Evolutionary conservation across 2,113 vertebrate species (phyloP), one percentile per base, ranked within the genome.

Genomic region (Acinonyx jubatus): DNA sequence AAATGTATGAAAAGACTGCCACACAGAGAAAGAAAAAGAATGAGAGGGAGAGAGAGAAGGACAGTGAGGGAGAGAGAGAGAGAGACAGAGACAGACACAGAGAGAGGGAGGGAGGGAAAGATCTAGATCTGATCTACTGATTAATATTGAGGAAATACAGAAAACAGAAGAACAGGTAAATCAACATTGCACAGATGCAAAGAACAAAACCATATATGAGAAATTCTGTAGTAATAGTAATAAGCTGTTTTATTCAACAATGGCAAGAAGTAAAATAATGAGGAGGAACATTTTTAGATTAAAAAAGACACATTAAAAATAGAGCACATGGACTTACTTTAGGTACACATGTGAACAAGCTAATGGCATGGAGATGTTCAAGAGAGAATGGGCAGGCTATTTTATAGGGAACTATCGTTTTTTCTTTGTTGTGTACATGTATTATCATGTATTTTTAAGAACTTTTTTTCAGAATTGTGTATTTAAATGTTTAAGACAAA

Each of bases 41-140:
- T 18, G 5, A 15, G 2, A 16, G 29, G 6, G 1, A n/a, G n/a
- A 36, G 19, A 1, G 13, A 1, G 2, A 4, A 0, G 38, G 4
- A 8, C 50, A 41, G 7, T 1, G 8, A 38, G 18, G 21, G 2
- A 3, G 1, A 14, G 5, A 15, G 5, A 15, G 6, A 8, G 25
- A 21, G 16, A 31, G 33, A 1, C 9, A 66, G 45, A 27, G 12
- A 1, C 38, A 38, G 7, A 5, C 4, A 38, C 12, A 21, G 2
- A 3, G 1, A 19, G 6, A 7, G 23, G 15, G 29, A 31, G 16
- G 31, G 31, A 11, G 29, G 33, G 29, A 50, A 36, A 86, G 25
- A 86, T 18, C 15, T 78, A 16, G 66, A 48, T 14, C 36, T 80
- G 27, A 38, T 48, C 50, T 88, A 48, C 8, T 3, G 11, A 83